Base-by-base conservation (phyloP, 1,140 invertebrate species). In the Patella vulgata region DNA sequence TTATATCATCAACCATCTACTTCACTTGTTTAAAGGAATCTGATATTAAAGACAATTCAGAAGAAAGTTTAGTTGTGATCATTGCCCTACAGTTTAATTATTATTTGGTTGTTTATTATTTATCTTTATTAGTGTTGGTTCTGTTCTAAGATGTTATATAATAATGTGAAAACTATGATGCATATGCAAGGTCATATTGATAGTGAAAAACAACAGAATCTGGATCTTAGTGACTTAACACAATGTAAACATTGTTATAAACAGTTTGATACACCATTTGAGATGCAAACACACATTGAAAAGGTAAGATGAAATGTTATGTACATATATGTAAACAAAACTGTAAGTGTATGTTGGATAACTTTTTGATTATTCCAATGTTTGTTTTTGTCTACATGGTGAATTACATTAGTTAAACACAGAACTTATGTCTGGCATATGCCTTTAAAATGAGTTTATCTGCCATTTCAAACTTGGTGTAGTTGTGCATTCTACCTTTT, bases 261-360 rank as follows among this genome's bases (percentile, higher is more conserved):
- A 56, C 81, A 84, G 67, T 85, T 85, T 74, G 82, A 84, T 59
- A 84, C 83, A 17, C 82, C 81, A 11, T 82, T 82, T 64, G 80
- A 81, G 51, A 83, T 84, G 82, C 82, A 85, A 72, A 81, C 76
- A 14, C 84, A 85, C 59, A 74, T 84, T n/a, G 84, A 84, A 67
- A 82, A 82, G 73, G 83, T 84, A 73, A 63, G 33, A 8, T 36
- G 33, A n/a, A n/a, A n/a, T n/a, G n/a, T n/a, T n/a, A n/a, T n/a
- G n/a, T n/a, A n/a, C n/a, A n/a, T n/a, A n/a, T n/a, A n/a, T n/a
- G n/a, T n/a, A n/a, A n/a, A n/a, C n/a, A n/a, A n/a, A n/a, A n/a
- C n/a, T n/a, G n/a, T n/a, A n/a, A n/a, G n/a, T n/a, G n/a, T n/a
- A n/a, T n/a, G n/a, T n/a, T n/a, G n/a, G n/a, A n/a, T n/a, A n/a